phyloP scores from a whole-genome alignment of 2,797 vertebrate species.

The Myotis findleyi region DNA sequence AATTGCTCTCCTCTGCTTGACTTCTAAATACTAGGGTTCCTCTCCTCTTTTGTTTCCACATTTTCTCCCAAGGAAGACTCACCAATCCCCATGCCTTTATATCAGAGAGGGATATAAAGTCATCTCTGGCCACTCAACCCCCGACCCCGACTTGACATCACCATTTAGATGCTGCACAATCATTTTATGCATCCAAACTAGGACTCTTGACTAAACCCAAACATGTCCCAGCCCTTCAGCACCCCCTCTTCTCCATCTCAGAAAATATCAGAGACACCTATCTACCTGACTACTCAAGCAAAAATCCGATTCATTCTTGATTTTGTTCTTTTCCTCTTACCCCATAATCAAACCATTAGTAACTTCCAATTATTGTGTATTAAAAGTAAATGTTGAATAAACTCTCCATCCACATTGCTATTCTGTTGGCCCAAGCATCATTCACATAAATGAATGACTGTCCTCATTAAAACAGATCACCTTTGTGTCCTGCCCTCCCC shows the following conservation, averaged over 20 bases:
- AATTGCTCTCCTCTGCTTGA: not conserved
- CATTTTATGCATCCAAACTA: not conserved
- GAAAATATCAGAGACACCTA: not conserved
- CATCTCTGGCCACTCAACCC: not conserved
- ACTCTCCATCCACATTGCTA: not conserved
- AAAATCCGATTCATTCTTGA: not conserved
- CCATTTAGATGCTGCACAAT: not conserved
- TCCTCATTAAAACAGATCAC: not conserved
- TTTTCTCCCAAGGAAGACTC: not conserved
- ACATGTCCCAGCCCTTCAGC: not conserved
- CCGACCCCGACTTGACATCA: not conserved
- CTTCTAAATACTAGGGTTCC: not conserved
- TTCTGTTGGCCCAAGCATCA: not conserved
- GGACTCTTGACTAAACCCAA: not conserved
- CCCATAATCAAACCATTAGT: not conserved
- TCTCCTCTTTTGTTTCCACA: not conserved
- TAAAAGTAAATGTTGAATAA: not conserved
- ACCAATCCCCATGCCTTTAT: not conserved
- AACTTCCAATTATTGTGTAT: constrained; percentile 10
- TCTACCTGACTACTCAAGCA: not conserved
- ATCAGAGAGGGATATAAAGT: not conserved
- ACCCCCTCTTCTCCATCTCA: not conserved
- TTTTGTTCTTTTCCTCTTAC: not conserved
- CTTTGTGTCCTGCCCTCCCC: not conserved
- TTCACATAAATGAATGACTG: not conserved